Base-by-base conservation (phyloP, 2,888 invertebrate species). In the Hofmannophila pseudospretella region DNA sequence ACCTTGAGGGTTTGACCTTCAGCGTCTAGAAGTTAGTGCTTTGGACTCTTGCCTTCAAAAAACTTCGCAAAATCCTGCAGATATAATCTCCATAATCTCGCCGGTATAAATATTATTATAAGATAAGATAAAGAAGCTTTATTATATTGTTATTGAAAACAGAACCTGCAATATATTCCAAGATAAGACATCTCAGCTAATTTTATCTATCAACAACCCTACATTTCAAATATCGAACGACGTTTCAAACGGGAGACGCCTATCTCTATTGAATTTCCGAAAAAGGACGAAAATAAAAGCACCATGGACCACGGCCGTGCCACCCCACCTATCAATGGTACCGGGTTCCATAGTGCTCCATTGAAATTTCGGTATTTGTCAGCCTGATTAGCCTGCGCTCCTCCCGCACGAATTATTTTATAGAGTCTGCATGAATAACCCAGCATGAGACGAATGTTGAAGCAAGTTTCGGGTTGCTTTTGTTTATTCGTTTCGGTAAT, bases 251-350 rank as follows among this genome's bases (percentile, higher is more conserved):
- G 70, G 60, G 72, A 78, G 74, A 80, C 81, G 81, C 81, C 82
- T 78, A 72, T 76, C 67, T 79, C 77, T 74, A 86, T 85, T 80
- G 80, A 86, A 86, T 81, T 74, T 63, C 80, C 84, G 71, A 84
- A 86, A 85, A 84, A 76, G 72, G 67, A 72, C 61, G 69, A 70
- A 75, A 80, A 78, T 71, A 78, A 78, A 82, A 75, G 65, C 63
- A 63, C 48, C 50, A 49, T 41, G n/a, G n/a, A n/a, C n/a, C n/a
- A n/a, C n/a, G 67, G 59, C 48, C 58, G 54, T 52, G 49, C 57
- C 55, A 60, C 51, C 67, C 67, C 64, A 63, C 72, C 65, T 66
- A 66, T 67, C 62, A 74, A 76, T 79, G 74, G 76, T 73, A 58
- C 65, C 57, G 51, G 65, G 56, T 58, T n/a, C 32, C 34, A 61